A percentile compares a stretch with the other conserved stretches of the same genome.
These are phyloP conservation scores for Leptestheria dahalacensis DNA, from an alignment of 1,140 invertebrate species.

Conservation along the genomic window DNA sequence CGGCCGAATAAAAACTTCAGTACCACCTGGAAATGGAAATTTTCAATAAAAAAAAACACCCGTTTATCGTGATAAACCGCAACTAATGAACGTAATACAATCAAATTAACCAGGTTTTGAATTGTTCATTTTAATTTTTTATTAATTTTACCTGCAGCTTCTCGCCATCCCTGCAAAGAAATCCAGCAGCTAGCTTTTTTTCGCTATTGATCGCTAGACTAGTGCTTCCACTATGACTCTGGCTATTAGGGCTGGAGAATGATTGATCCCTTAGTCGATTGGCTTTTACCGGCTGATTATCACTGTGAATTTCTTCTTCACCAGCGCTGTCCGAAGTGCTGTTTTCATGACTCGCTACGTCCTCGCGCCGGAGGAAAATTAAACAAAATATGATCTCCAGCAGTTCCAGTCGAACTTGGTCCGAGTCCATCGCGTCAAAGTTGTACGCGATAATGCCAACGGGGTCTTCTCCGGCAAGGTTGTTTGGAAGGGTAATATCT, in stretches of 20 bases:
- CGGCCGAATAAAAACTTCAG: background rate
- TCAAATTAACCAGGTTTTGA: too few relatives aligned
- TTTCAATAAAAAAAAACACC: too few relatives aligned
- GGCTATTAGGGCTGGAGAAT: conserved; percentile 4
- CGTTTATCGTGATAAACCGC: too few relatives aligned
- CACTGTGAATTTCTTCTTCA: background rate
- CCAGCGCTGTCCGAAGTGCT: background rate
- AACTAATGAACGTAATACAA: too few relatives aligned
- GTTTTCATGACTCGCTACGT: background rate
- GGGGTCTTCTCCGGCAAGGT: background rate
- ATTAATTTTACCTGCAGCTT: conserved; percentile 12
- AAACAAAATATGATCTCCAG: background rate
- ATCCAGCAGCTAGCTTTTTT: conserved; percentile 3
- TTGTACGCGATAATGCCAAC: background rate
- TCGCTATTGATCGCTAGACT: background rate
- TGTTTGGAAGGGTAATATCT: background rate
- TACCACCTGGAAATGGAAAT: too few relatives aligned
- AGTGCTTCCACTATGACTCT: background rate
- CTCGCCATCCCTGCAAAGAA: background rate
- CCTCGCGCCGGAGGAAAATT: background rate
- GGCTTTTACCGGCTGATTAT: background rate
- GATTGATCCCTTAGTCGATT: background rate
- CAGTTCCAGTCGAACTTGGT: background rate
- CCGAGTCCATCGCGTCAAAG: background rate
- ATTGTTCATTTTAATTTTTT: too few relatives aligned